phyloP scores from a whole-genome alignment of 1,140 invertebrate genomes.

The Odontomachus brunneus region DNA sequence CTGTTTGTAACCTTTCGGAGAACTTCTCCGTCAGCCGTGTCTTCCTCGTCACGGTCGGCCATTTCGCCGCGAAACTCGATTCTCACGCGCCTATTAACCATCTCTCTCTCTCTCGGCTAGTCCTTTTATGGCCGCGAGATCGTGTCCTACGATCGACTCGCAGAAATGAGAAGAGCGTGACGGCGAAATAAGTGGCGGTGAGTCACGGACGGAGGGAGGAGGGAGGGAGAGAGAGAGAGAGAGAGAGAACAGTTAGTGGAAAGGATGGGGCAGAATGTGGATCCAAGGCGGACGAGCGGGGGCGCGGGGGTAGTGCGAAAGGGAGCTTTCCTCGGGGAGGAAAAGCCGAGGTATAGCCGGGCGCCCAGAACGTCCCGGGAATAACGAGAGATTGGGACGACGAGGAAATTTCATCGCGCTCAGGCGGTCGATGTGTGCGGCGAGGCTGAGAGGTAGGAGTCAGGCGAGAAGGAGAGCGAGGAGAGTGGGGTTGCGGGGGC shows the following conservation, averaged over 20 bases:
- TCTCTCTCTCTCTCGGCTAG: neutral
- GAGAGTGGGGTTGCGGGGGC: neutral
- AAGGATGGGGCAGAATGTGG: neutral
- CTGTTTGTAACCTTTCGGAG: neutral
- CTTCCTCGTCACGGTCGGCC: constrained; percentile 13
- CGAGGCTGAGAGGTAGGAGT: constrained; percentile 37
- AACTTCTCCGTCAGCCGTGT: neutral
- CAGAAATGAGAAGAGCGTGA: constrained; percentile 39
- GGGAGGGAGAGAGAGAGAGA: constrained; percentile 16
- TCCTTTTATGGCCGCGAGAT: constrained; percentile 5
- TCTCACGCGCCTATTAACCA: constrained; percentile 57
- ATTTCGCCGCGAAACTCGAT: constrained; percentile 13
- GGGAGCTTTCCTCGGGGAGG: constrained; percentile 54
- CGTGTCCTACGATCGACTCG: constrained; percentile 45
- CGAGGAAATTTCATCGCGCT: constrained; percentile 74
- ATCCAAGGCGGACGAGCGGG: constrained; percentile 44
- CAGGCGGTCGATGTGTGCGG: constrained; percentile 69
- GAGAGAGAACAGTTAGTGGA: neutral
- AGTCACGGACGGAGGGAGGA: neutral
- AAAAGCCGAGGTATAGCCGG: constrained; percentile 70
- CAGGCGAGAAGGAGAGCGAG: neutral
- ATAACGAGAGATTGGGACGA: constrained; percentile 72
- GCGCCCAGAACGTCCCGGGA: constrained; percentile 69
- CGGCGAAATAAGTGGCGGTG: constrained; percentile 30
- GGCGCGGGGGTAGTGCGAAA: too few species aligned